Evolutionary conservation across 2,113 vertebrate genomes (phyloP), one percentile per base, ranked within the genome.

Genomic region (Anser cygnoides): DNA sequence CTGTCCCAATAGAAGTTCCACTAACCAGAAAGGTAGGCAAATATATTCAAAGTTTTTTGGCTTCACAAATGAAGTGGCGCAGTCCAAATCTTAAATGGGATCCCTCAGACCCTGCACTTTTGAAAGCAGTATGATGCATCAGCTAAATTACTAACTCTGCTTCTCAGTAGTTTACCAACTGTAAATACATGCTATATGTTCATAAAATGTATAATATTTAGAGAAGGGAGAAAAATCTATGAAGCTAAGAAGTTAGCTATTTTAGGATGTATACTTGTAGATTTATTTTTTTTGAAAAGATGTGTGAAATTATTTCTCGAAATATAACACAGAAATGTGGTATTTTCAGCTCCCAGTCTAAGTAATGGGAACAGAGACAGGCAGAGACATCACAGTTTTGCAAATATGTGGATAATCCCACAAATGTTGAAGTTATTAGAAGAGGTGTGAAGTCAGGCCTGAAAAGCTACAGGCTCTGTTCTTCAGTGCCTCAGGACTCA

Each of bases 1-100:
- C 99, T 61, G 99, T 99, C 77, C 99, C 99, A 67, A 99, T 99
- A 70, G 99, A 99, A 97, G 99, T 99, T 89, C 99, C 99, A 0
- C 97, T 99, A 28, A 99, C 99, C 26, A 98, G 99, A 96, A 99
- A 99, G 99, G 99, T 99, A 98, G 93, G 63, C 9, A 50, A 26
- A 46, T 63, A 5, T 11, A 13, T 83, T 52, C 8, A 29, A 0
- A 1, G 46, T 39, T 84, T 63, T 35, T 25, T 59, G 46, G 11
- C 52, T 88, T 85, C 3, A 2, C 57, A 54, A 84, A 80, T 28
- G 1, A 49, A 55, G 9, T 6, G 16, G 52, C 7, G 50, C 4
- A 10, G 21, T 73, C 58, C 65, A 8, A 76, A 80, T 85, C 20
- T 58, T 28, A 0, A 20, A 77, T 33, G 52, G n/a, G 11, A 46